Base-by-base conservation (phyloP, 2,797 vertebrate species). In the Poeciliopsis gracilis region DNA sequence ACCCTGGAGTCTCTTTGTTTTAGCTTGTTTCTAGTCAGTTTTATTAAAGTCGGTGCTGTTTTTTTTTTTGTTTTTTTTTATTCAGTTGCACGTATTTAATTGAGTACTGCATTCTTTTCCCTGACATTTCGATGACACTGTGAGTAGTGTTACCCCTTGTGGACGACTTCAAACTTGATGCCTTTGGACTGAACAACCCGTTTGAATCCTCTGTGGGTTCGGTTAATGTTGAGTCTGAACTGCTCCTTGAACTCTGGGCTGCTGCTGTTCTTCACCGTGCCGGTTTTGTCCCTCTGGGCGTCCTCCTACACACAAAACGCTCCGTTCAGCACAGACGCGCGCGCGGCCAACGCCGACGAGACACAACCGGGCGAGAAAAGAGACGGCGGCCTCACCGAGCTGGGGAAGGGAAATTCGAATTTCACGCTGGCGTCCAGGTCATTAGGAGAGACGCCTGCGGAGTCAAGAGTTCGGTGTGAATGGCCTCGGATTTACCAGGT, bases 351-450 rank as follows among this genome's bases (percentile, higher is more conserved):
- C 75, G 18, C 47, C n/a, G n/a, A 83, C 18, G 18, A 4, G 72
- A 76, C 69, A 11, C 4, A 23, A 41, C 3, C 2, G 46, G 74
- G 76, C 23, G 41, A 57, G 72, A 80, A 76, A 77, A 45, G n/a
- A 69, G 67, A 79, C 77, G 76, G 47, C 55, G 46, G 46, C 84
- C 91, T 84, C 93, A 98, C 97, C 90, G 87, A 82, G n/a, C 94
- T 97, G 85, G 97, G 97, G 73, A 97, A 98, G 9, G 96, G 96
- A 91, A 98, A 98, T 84, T 98, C 97, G 78, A 98, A 98, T 67
- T 96, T 97, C 76, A 98, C 96, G 10, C 97, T 97, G 70, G 97
- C 92, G 77, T 98, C 97, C 92, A 98, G 94, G 79, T 98, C 97
- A 0, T 84, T 92, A 10, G 96, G 77, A 6, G 97, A 96, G 72